phyloP scores from a whole-genome alignment of 2,888 invertebrate species.

The Mantis religiosa region DNA sequence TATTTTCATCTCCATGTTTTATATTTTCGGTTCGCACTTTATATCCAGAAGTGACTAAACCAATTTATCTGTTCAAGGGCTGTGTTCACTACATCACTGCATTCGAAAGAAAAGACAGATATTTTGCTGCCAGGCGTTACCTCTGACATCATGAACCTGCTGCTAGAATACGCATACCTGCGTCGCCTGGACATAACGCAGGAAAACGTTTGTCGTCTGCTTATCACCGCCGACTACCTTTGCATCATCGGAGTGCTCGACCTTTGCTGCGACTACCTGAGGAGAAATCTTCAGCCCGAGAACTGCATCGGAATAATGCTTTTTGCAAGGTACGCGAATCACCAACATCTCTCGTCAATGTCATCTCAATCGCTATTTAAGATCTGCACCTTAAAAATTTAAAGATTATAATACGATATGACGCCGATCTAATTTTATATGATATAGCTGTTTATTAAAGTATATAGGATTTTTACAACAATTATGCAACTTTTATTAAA shows the following conservation, averaged over 20 bases:
- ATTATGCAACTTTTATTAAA: too few relatives aligned
- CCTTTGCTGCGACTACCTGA: slow-evolving; percentile 74
- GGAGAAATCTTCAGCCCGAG: slow-evolving; percentile 61
- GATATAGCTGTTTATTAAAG: too few relatives aligned
- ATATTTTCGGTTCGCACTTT: not conserved
- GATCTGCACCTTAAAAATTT: too few relatives aligned
- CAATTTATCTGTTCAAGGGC: slow-evolving; percentile 51
- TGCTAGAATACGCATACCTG: slow-evolving; percentile 83
- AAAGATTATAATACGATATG: too few relatives aligned
- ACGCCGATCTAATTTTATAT: too few relatives aligned
- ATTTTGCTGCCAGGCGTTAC: slow-evolving; percentile 73
- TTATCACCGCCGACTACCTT: slow-evolving; percentile 84
- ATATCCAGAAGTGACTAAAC: not conserved
- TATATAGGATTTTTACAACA: too few relatives aligned
- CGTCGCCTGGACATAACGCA: slow-evolving; percentile 69
- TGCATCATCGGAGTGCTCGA: slow-evolving; percentile 77
- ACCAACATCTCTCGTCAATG: too few relatives aligned
- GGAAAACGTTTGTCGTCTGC: slow-evolving; percentile 74
- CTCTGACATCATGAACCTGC: slow-evolving; percentile 68
- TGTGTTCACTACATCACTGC: slow-evolving; percentile 75
- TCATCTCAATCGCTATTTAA: too few relatives aligned
- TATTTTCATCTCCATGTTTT: too few relatives aligned
- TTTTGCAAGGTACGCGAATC: slow-evolving; percentile 62
- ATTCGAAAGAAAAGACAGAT: slow-evolving; percentile 62
- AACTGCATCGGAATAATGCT: slow-evolving; percentile 82